These are phyloP conservation scores for Hycleus cichorii DNA, from an alignment of 1,140 invertebrate species.

Conservation along the genomic window DNA sequence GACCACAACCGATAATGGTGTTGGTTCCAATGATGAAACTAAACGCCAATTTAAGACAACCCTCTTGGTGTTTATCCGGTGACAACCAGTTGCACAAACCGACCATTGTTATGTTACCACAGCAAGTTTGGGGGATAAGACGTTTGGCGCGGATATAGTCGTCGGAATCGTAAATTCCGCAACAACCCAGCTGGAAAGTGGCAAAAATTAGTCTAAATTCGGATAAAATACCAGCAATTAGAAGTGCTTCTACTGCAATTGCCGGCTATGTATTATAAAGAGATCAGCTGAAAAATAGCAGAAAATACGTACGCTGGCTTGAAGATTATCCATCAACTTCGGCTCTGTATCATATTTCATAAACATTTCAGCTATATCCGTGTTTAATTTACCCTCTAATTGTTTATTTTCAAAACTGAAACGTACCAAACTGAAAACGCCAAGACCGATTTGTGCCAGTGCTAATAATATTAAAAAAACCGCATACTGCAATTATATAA, in stretches of 20 bases:
- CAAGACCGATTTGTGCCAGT: slow-evolving; percentile 55
- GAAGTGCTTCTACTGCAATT: too few relatives aligned
- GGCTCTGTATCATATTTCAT: background rate
- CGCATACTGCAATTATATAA: slow-evolving; percentile 48
- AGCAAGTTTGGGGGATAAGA: slow-evolving; percentile 56
- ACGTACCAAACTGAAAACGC: slow-evolving; percentile 38
- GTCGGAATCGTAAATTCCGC: slow-evolving; percentile 54
- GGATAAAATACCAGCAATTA: too few relatives aligned
- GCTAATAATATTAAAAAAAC: slow-evolving; percentile 55
- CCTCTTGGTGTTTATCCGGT: slow-evolving; percentile 42
- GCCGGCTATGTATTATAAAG: too few relatives aligned
- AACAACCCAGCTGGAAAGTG: slow-evolving; percentile 58
- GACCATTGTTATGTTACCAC: slow-evolving; percentile 30
- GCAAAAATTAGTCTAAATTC: too few relatives aligned
- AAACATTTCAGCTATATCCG: slow-evolving; percentile 3
- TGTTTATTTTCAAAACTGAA: background rate
- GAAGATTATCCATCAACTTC: slow-evolving; percentile 11
- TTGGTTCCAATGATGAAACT: slow-evolving; percentile 30
- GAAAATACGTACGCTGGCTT: slow-evolving; percentile 6
- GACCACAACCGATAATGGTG: slow-evolving; percentile 8
- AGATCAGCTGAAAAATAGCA: too few relatives aligned
- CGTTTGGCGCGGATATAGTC: slow-evolving; percentile 55
- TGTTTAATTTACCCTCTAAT: background rate
- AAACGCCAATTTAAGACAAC: slow-evolving; percentile 57
- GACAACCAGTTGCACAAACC: slow-evolving; percentile 42